Evolutionary conservation across 2,113 vertebrate species (phyloP).

Genomic region (Meles meles): DNA sequence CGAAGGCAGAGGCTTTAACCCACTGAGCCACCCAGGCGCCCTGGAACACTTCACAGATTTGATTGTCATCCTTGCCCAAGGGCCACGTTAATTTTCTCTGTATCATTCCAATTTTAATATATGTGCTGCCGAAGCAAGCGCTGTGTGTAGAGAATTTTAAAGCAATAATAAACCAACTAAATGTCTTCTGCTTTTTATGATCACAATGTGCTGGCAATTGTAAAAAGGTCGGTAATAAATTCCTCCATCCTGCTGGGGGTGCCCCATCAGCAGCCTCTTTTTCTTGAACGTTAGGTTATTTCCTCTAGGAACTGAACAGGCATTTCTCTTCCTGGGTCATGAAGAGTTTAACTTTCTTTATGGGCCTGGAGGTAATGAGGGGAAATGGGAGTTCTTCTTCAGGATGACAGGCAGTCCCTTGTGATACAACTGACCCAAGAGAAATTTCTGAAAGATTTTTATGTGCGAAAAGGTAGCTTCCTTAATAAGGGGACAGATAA

Average conservation of each 20-base stretch:
- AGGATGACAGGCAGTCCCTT: not conserved
- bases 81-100: not conserved
- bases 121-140: not conserved
- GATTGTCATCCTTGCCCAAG: not conserved
- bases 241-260: not conserved
- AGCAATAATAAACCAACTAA: not conserved
- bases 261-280: not conserved
- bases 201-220: not conserved
- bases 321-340: not conserved
- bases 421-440: not conserved
- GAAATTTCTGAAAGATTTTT: not conserved
- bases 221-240: not conserved
- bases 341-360: not conserved
- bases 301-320: not conserved
- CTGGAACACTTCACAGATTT: not conserved
- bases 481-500: too few species aligned
- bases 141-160: not conserved
- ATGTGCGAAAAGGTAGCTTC: not conserved
- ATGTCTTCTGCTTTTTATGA: not conserved
- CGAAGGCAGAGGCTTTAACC: too few species aligned
- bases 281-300: not conserved
- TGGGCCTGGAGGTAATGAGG: not conserved
- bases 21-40: too few species aligned
- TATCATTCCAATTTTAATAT: not conserved
- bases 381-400: not conserved